Percentiles rank a stretch among this genome's conserved stretches.
phyloP scores from a whole-genome alignment of 2,113 vertebrate species.

The Oreamnos americanus region DNA sequence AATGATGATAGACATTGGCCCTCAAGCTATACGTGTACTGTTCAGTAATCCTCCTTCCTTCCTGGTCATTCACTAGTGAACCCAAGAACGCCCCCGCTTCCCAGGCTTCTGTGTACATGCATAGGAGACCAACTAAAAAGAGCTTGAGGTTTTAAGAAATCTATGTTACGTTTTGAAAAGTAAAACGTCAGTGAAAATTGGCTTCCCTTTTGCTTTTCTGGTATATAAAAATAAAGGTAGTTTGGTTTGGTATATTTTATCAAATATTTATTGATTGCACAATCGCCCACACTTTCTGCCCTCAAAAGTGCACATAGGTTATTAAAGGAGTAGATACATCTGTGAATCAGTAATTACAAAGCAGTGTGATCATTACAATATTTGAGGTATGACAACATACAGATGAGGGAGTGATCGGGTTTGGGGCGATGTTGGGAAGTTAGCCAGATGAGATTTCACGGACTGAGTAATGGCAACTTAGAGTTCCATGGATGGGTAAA shows the following conservation, averaged over 20 bases:
- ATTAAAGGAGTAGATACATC: neutral
- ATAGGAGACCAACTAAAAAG: neutral
- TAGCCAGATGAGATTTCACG: neutral
- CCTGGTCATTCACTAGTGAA: neutral
- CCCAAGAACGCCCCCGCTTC: rapidly evolving
- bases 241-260: neutral
- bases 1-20: neutral
- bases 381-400: neutral
- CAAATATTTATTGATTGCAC: slow-evolving; percentile 2
- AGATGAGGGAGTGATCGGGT: neutral
- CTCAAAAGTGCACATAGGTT: neutral
- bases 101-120: rapidly evolving
- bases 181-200: neutral
- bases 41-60: neutral
- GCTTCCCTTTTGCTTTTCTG: neutral
- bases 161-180: neutral
- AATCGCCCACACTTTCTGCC: neutral
- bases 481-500: neutral
- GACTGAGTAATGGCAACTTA: neutral
- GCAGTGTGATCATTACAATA: neutral
- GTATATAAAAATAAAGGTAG: neutral
- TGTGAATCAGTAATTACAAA: neutral
- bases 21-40: rapidly evolving
- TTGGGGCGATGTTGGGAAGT: neutral
- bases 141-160: neutral